Evolutionary conservation across 2,113 vertebrate species (phyloP), one percentile per base, ranked within the genome.

Genomic region (Mormoops blainvillei): DNA sequence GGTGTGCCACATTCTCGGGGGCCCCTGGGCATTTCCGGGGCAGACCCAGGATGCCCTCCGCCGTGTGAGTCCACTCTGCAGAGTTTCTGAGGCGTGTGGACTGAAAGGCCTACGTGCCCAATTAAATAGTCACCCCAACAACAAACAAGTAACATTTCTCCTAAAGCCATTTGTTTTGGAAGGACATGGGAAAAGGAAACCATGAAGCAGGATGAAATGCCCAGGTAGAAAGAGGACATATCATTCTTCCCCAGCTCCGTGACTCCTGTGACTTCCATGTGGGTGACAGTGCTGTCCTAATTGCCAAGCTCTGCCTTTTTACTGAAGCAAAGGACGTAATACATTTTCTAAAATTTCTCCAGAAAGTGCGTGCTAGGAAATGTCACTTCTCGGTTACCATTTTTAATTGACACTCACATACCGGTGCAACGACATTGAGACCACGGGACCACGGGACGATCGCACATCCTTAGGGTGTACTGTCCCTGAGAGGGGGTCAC

Each of bases 31-130:
- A 20, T 95, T 76, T 91, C 45, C 52, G 85, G 56, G 48, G n/a
- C 28, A n/a, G 41, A 83, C 43, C 36, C 54, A 41, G 38, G 56
- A 36, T 56, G 15, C 67, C 73, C 28, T 3, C 28, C 5, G 97
- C 97, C 96, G 0, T 95, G 94, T 95, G 94, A 95, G 96, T 92
- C 86, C 8, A 0, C 95, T 97, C 85, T 76, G 43, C 93, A 95
- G 92, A 61, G 36, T 54, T 84, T 87, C 82, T 84, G 52, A 50
- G 76, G 26, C 26, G 28, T 78, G 4, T 48, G 50, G 58, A 73
- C 15, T 18, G 16, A 18, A 56, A 92, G 54, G 80, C 91, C 14
- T n/a, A 5, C 36, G 24, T 87, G 80, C 54, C 70, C 81, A 92
- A 36, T 50, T 45, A 65, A 78, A 58, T 86, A 31, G 54, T 97